Evolutionary conservation across 2,888 invertebrate species (phyloP).

Genomic region (Sarcophaga carnaria): DNA sequence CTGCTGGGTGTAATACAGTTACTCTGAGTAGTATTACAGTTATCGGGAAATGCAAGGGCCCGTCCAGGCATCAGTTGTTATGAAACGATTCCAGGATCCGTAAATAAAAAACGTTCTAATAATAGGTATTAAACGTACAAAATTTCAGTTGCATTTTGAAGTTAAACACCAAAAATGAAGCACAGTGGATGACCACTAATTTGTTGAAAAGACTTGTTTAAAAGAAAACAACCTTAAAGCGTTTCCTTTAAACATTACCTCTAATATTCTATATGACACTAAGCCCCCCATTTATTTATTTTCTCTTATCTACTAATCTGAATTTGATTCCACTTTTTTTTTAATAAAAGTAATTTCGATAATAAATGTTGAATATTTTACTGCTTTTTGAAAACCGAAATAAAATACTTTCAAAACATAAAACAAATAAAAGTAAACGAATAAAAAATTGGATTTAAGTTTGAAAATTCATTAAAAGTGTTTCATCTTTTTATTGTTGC

Average conservation of each 20-base stretch:
- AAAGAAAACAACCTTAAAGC: no score
- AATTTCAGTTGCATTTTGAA: no score
- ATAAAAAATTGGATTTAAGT: constrained; percentile 7
- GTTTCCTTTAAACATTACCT: neutral
- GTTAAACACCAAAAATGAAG: no score
- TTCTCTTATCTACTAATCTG: neutral
- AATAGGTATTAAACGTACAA: no score
- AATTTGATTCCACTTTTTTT: neutral
- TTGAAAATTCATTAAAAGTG: constrained; percentile 48
- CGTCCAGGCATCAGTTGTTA: no score
- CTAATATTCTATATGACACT: neutral
- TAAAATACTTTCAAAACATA: neutral
- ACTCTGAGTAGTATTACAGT: no score
- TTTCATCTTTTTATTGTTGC: constrained; percentile 12
- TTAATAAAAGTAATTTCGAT: neutral
- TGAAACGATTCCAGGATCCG: no score
- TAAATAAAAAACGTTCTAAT: no score
- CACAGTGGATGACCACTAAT: no score
- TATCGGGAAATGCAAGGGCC: no score
- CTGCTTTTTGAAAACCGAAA: neutral
- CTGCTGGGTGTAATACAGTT: no score
- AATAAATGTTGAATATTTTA: neutral
- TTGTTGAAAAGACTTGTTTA: no score
- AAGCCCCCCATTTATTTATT: neutral
- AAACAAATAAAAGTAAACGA: neutral